phyloP scores from a whole-genome alignment of 1,140 invertebrate genomes.

The Hyphantria cunea region DNA sequence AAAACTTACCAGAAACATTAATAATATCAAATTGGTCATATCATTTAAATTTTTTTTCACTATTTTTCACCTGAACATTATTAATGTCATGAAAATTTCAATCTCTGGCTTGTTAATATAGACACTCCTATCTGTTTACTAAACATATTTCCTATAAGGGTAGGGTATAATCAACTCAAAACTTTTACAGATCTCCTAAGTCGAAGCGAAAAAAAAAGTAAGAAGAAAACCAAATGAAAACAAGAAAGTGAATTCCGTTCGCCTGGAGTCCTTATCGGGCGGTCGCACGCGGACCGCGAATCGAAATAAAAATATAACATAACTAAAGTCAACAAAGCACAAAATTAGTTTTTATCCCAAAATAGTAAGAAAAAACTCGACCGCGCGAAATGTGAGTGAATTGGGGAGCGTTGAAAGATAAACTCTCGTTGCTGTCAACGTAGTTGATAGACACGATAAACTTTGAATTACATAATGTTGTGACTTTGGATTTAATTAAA shows the following conservation, averaged over 20 bases:
- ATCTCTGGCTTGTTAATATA: no score
- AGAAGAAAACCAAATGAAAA: conserved; percentile 28
- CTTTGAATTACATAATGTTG: no score
- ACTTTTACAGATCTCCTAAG: conserved; percentile 4
- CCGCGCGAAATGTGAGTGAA: conserved; percentile 46
- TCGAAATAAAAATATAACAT: conserved; percentile 61
- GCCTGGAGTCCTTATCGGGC: conserved; percentile 43
- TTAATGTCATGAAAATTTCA: no score
- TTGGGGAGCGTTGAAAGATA: conserved; percentile 34
- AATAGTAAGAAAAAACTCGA: conserved; percentile 49
- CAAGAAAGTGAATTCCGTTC: conserved; percentile 23
- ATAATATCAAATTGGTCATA: no score
- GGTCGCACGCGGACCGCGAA: conserved; percentile 40
- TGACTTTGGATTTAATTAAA: no score
- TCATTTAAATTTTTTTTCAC: no score
- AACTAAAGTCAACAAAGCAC: conserved; percentile 67
- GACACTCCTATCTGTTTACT: no score
- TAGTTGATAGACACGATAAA: conserved; percentile 34
- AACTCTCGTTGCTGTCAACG: conserved; percentile 31
- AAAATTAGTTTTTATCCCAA: conserved; percentile 69
- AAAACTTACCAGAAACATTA: no score
- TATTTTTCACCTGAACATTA: no score
- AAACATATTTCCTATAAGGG: neutral
- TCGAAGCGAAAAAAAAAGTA: conserved; percentile 3
- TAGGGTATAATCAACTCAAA: neutral